A percentile compares a stretch with the other conserved stretches of the same genome.
Conservation (phyloP, 2,888 invertebrate species). For the Teleiodes luculella region DNA sequence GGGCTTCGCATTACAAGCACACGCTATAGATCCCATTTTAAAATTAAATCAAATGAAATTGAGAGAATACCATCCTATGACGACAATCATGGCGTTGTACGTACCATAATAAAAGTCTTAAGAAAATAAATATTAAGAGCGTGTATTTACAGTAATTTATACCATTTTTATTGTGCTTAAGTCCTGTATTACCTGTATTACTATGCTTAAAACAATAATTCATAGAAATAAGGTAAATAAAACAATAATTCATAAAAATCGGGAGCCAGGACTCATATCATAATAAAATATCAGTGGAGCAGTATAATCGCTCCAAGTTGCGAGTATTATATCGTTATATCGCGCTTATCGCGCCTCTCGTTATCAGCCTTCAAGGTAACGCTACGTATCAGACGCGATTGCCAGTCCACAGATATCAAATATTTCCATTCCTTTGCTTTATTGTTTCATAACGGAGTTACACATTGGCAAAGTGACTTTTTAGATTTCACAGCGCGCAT, state of each 20-base stretch:
- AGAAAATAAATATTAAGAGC: too few species aligned
- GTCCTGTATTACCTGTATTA: too few species aligned
- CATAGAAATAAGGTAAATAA: too few species aligned
- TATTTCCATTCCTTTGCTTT: conserved; percentile 35
- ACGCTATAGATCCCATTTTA: neutral
- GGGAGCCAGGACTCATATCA: neutral
- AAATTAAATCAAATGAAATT: neutral
- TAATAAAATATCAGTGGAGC: neutral
- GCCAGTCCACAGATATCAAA: conserved; percentile 49
- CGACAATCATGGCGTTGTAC: neutral
- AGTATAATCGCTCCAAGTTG: conserved; percentile 3
- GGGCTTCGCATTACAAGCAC: neutral
- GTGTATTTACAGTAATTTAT: too few species aligned
- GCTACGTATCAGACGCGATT: conserved; percentile 60
- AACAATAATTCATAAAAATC: too few species aligned
- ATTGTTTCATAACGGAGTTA: conserved; percentile 29
- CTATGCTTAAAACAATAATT: too few species aligned
- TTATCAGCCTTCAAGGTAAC: conserved; percentile 75
- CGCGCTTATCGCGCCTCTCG: conserved; percentile 47
- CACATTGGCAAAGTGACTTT: neutral
- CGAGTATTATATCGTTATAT: conserved; percentile 31
- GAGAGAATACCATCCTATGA: neutral
- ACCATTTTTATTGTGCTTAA: too few species aligned
- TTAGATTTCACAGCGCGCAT: neutral
- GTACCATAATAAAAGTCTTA: too few species aligned